Evolutionary conservation across 2,797 vertebrate genomes (phyloP).

Genomic region (Cirrhinus molitorella): DNA sequence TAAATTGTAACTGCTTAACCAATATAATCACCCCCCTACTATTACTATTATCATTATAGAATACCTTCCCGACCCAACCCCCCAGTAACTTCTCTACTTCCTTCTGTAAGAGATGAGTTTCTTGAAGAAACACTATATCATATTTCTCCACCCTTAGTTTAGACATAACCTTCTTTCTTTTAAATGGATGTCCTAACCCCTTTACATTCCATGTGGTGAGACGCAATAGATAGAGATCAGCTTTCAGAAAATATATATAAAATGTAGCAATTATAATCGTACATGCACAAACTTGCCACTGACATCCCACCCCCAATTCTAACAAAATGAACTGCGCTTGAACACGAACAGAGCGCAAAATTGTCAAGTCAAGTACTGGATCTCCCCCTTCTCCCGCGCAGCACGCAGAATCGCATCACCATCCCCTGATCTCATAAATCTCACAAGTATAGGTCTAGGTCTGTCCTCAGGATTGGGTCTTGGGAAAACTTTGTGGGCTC

Average conservation of each 20-base stretch:
- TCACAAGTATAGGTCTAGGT: not conserved
- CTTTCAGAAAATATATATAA: not conserved
- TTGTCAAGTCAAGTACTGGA: too few relatives aligned
- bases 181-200: not conserved
- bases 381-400: too few relatives aligned
- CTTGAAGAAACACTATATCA: not conserved
- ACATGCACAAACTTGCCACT: not conserved
- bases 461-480: not conserved
- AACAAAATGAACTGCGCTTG: not conserved
- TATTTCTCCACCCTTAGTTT: not conserved
- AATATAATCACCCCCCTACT: too few relatives aligned
- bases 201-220: not conserved
- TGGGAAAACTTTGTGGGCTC: not conserved
- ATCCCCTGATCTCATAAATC: too few relatives aligned
- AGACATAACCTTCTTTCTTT: not conserved
- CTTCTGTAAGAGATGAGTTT: not conserved
- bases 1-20: too few relatives aligned
- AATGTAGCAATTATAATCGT: not conserved
- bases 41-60: too few relatives aligned
- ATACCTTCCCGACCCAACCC: not conserved
- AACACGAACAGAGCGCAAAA: not conserved
- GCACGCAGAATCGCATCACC: too few relatives aligned
- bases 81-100: not conserved
- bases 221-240: not conserved
- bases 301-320: not conserved